Conservation (phyloP, 1,140 invertebrate species). For the Caligus rogercresseyi region DNA sequence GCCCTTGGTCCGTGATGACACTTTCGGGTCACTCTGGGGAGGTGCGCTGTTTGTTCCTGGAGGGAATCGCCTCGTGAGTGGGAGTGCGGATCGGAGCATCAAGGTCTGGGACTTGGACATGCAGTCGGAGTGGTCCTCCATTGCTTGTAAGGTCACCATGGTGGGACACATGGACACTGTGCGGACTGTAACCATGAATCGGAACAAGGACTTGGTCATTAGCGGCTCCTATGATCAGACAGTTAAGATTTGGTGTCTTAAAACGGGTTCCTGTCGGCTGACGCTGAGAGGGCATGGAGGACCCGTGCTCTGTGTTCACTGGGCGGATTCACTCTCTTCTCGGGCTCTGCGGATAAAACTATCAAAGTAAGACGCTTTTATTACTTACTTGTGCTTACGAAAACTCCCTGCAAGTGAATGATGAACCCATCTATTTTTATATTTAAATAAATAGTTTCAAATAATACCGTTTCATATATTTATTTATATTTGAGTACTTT, state of each 20-base stretch:
- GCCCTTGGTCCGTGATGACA: conserved; percentile 37
- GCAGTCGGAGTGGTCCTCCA: conserved; percentile 36
- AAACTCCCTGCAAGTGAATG: too few species aligned
- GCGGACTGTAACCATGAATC: conserved; percentile 17
- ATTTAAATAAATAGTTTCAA: too few species aligned
- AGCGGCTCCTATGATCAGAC: conserved; percentile 30
- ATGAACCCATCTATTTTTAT: too few species aligned
- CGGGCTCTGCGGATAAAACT: conserved; percentile 36
- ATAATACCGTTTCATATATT: too few species aligned
- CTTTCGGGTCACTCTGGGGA: conserved; percentile 37
- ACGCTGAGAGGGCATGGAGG: conserved; percentile 35
- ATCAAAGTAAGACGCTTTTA: conserved; percentile 40
- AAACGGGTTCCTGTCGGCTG: conserved; percentile 28
- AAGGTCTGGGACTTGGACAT: conserved; percentile 39
- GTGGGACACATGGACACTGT: conserved; percentile 36
- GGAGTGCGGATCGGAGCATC: conserved; percentile 35
- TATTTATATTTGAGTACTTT: too few species aligned
- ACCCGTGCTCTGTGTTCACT: conserved; percentile 37
- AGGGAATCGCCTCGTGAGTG: conserved; percentile 33
- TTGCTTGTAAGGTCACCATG: conserved; percentile 39
- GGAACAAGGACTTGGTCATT: conserved; percentile 32
- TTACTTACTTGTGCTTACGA: too few species aligned
- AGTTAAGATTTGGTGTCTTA: conserved; percentile 29
- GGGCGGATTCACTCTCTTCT: conserved; percentile 33
- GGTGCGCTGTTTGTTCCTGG: conserved; percentile 36